These are phyloP conservation scores for Tricholaema leucomelas DNA, from an alignment of 2,113 vertebrate genomes.

Conservation along the genomic window DNA sequence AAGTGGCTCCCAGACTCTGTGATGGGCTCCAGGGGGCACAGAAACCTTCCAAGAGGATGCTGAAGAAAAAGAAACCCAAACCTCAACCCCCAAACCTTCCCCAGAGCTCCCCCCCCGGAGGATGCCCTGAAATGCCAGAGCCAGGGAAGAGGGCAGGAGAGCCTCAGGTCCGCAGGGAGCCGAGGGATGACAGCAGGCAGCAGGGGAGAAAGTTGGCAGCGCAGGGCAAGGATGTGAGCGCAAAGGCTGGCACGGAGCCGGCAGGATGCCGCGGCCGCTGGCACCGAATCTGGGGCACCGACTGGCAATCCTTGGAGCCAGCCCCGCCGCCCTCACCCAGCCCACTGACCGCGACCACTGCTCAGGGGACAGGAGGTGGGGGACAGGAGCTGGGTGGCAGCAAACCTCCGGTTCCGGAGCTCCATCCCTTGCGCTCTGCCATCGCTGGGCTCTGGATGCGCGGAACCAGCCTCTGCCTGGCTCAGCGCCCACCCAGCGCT, in stretches of 20 bases:
- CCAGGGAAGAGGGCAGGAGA: neutral
- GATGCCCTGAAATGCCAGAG: neutral
- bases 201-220: neutral
- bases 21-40: neutral
- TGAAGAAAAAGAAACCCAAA: neutral
- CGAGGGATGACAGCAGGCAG: neutral
- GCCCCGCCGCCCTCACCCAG: neutral
- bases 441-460: too few species aligned
- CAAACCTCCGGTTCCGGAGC: neutral
- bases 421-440: neutral
- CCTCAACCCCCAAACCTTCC: neutral
- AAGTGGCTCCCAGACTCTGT: neutral
- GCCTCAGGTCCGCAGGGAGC: neutral
- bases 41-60: conserved; percentile 19
- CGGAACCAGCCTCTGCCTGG: too few species aligned
- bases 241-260: neutral
- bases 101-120: neutral
- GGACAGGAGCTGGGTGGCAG: neutral
- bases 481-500: too few species aligned
- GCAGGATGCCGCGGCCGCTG: neutral
- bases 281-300: neutral
- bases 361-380: neutral
- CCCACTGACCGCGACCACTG: neutral
- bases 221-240: neutral
- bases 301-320: neutral